phyloP scores from a whole-genome alignment of 2,888 invertebrate genomes.

The Pycnomerus fuliginosus region DNA sequence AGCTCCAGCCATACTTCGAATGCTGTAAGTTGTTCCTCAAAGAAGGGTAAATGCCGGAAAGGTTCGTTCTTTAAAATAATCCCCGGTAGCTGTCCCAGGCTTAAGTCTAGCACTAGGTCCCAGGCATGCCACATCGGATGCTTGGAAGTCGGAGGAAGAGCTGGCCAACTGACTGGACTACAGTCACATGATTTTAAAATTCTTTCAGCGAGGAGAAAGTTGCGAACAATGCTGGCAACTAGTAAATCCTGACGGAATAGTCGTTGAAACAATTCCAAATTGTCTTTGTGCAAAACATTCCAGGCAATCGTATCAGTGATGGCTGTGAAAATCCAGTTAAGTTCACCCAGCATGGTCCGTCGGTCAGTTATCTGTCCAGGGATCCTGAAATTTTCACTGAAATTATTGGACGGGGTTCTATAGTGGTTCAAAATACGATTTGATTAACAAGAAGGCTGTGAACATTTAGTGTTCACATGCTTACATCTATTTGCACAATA shows the following conservation, averaged over 20 bases:
- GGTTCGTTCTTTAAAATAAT: slow-evolving; percentile 64
- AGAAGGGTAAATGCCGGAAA: slow-evolving; percentile 84
- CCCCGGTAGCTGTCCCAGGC: slow-evolving; percentile 84
- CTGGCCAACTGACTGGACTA: slow-evolving; percentile 91
- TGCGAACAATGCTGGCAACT: slow-evolving; percentile 97
- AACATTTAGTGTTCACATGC: too few relatives aligned
- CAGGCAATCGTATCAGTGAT: slow-evolving; percentile 99
- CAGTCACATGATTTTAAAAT: slow-evolving; percentile 97
- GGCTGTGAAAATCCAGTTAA: slow-evolving; percentile 99
- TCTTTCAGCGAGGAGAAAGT: slow-evolving; percentile 94
- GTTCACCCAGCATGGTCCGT: slow-evolving; percentile 95
- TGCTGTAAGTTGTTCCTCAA: slow-evolving; percentile 96
- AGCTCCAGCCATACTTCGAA: slow-evolving; percentile 93
- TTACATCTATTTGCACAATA: too few relatives aligned
- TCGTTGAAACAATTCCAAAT: slow-evolving; percentile 87
- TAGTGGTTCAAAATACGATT: slow-evolving; percentile 13
- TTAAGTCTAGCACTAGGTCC: slow-evolving; percentile 95
- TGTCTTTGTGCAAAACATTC: slow-evolving; percentile 89
- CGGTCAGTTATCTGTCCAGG: slow-evolving; percentile 94
- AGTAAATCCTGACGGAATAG: slow-evolving; percentile 96
- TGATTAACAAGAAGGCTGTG: too few relatives aligned
- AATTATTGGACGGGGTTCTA: slow-evolving; percentile 17
- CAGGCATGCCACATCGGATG: slow-evolving; percentile 97
- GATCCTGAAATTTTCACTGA: slow-evolving; percentile 61
- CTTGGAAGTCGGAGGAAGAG: slow-evolving; percentile 85